Base-by-base conservation (phyloP, 2,888 invertebrate species). In the Aethes cnicana region DNA sequence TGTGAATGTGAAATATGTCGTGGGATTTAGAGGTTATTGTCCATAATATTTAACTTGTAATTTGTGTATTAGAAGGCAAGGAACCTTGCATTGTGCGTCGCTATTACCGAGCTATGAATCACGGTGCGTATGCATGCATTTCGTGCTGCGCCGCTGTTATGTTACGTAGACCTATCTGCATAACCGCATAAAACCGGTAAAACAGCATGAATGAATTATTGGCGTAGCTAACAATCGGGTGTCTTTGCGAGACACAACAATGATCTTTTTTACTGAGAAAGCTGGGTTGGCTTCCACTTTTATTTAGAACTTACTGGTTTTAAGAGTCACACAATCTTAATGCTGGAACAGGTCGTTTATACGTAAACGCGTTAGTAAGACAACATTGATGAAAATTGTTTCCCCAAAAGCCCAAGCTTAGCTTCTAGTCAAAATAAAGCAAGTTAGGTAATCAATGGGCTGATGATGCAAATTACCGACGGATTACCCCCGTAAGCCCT, bases 401-500 rank as follows among this genome's bases (percentile, higher is more conserved):
- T 16, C 14, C 4, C 17, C 1, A 16, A n/a, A 17, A 32, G 32
- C 17, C 9, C 16, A 9, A 14, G 30, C 30, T 32, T 9, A 43
- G 7, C n/a, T 18, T 12, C 8, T 14, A n/a, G 16, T 12, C 14
- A 12, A n/a, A n/a, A 43, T 21, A 30, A 3, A 21, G 14, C 8
- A 21, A 21, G 21, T 43, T 32, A 30, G 16, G n/a, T 26, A 32
- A 43, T 30, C 11, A 43, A 25, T 39, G 25, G 12, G 11, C 18
- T 32, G 20, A 18, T 39, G 33, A 39, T 33, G 53, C 47, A 47
- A 30, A 21, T 37, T 47, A 41, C 48, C 47, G 47, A 52, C 53
- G 35, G 56, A 54, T 56, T 56, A 60, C 36, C 7, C 39, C 28
- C 12, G 41, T 43, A 55, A 58, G 56, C 50, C 58, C 49, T 56